phyloP scores from a whole-genome alignment of 2,113 vertebrate genomes.

The Oreochromis niloticus region DNA sequence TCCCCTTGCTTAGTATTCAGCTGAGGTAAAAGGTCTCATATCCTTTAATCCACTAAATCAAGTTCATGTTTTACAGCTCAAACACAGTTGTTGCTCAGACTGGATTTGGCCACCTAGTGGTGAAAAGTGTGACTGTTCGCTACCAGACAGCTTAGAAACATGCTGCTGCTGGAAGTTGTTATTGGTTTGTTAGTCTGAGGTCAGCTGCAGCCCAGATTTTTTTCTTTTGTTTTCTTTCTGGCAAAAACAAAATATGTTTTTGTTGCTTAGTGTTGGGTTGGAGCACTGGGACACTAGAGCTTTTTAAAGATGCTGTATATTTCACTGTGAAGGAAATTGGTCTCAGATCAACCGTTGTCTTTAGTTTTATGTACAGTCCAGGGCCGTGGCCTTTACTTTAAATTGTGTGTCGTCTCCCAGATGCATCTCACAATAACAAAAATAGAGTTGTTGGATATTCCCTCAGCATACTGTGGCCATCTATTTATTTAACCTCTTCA shows the following conservation, averaged over 20 bases:
- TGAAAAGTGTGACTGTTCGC: background rate
- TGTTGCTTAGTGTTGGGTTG: background rate
- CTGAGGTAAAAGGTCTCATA: background rate
- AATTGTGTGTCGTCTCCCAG: background rate
- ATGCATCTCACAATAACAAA: background rate
- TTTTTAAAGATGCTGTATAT: background rate
- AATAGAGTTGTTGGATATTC: background rate
- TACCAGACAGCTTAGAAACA: background rate
- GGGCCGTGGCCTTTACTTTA: background rate
- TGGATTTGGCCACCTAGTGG: constrained; percentile 54
- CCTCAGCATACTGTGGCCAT: background rate
- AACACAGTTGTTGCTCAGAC: background rate
- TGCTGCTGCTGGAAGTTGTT: background rate
- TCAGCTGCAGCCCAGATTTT: background rate
- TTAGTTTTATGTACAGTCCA: background rate
- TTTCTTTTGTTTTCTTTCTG: background rate
- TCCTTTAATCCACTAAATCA: constrained; percentile 18
- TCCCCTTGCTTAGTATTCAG: background rate
- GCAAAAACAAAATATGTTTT: background rate
- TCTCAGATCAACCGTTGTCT: background rate
- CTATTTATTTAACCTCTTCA: background rate
- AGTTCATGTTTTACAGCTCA: background rate
- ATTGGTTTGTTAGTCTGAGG: background rate
- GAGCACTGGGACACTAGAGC: background rate
- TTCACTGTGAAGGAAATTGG: constrained; percentile 1